Evolutionary conservation across 2,888 invertebrate species (phyloP), one percentile per base, ranked within the genome.

Genomic region (Cryptus armator): DNA sequence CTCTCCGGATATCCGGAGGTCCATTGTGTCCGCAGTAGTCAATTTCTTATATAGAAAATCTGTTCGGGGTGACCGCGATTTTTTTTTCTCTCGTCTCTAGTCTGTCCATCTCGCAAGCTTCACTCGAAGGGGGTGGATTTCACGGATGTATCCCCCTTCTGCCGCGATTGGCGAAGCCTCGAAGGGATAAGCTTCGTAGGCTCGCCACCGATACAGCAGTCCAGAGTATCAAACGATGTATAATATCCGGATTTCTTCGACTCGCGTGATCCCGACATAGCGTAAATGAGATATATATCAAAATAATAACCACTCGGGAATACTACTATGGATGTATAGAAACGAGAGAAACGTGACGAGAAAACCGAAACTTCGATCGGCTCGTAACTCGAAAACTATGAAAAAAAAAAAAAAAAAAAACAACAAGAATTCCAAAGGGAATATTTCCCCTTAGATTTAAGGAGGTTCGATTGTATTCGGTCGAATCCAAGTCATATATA

Each of bases 161-260:
- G 51, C 24, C 12, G 46, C 66, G 10, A 44, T n/a, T 19, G 44
- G 12, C 5, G 59, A 32, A 32, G 59, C 59, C 32, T 62, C 29
- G 59, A 62, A 62, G 59, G 59, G 59, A 62, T 62, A 62, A 62
- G 59, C 59, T 62, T 62, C 29, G n/a, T 5, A 12, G 14, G 48
- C n/a, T 32, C 12, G 29, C 6, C 14, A 14, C 1, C 29, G 29
- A 62, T 37, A 70, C n/a, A 16, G 24, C 37, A 24, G 70, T 10
- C 32, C 70, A 1, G 6, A 70, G 70, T 53, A 70, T 70, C 51
- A 70, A 70, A 53, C 70, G 70, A 53, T 70, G 51, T 70, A 51
- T 53, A 51, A n/a, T 37, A 70, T 70, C 68, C 32, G 68, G 68
- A 29, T 32, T 62, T 62, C 68, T 29, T 37, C 48, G 68, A 70